Evolutionary conservation across 2,113 vertebrate species (phyloP), one percentile per base, ranked within the genome.

Genomic region (Leptocoma aspasia): DNA sequence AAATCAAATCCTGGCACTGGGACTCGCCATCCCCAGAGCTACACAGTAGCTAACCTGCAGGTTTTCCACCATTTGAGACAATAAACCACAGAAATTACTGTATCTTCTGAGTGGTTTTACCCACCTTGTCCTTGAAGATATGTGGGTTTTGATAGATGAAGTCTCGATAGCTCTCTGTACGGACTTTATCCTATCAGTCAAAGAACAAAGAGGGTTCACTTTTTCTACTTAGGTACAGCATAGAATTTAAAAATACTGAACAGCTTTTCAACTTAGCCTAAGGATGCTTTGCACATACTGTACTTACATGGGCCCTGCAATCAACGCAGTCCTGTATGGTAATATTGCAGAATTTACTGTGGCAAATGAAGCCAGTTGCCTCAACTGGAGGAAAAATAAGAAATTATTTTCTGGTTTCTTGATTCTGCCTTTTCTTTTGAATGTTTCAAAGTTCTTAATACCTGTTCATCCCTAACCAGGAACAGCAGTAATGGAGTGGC

Each of bases 121-220:
- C 98, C 93, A 99, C 99, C 98, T 99, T 99, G 97, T 99, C 99
- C 98, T 96, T 98, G 98, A 99, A 99, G 95, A 99, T 96, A 15
- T 99, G 99, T 10, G 98, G 94, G 95, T 99, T 99, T 83, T 96
- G 95, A 96, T 98, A 99, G 95, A 99, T 98, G 98, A 99, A 99
- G 97, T 99, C 98, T 17, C 99, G 97, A 97, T 99, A 99, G 96
- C 98, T 98, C 97, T 99, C 99, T 1, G 99, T 99, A 56, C 99
- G 98, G 24, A 99, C 98, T 98, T 97, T 98, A 95, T 99, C 99
- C 99, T 99, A 92, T 5, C 10, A 77, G 56, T 37, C 13, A 41
- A 95, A 95, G 45, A 24, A 96, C 4, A 66, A 90, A 94, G 66
- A 45, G 6, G 6, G 20, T 42, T 97, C n/a, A 80, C 3, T 90